Conservation (phyloP, 2,797 vertebrate genomes). For the Rhinogobio ventralis region DNA sequence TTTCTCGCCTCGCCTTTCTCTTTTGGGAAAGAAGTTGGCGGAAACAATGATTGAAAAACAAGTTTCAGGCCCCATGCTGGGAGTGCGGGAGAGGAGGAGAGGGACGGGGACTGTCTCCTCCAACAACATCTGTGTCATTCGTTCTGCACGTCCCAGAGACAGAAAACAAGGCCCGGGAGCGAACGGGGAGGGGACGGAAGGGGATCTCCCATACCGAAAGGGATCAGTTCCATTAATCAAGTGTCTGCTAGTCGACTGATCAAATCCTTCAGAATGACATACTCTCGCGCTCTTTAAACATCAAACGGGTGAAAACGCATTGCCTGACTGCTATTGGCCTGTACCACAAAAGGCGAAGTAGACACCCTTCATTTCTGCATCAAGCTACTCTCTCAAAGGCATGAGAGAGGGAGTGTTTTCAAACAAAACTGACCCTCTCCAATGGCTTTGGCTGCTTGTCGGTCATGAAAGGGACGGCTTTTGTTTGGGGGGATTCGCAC, state of each 20-base stretch:
- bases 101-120: slow-evolving; percentile 79
- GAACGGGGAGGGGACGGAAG: slow-evolving; percentile 59
- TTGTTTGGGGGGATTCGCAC: slow-evolving; percentile 60
- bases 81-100: slow-evolving; percentile 73
- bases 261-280: slow-evolving; percentile 51
- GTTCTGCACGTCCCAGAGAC: slow-evolving; percentile 69
- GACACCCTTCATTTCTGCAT: slow-evolving; percentile 49
- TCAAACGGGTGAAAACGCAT: slow-evolving; percentile 42
- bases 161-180: slow-evolving; percentile 69
- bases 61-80: slow-evolving; percentile 86
- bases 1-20: slow-evolving; percentile 61
- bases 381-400: slow-evolving; percentile 54
- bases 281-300: slow-evolving; percentile 43
- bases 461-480: slow-evolving; percentile 62
- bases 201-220: slow-evolving; percentile 65
- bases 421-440: slow-evolving; percentile 75
- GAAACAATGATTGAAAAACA: slow-evolving; percentile 83
- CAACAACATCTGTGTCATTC: slow-evolving; percentile 85
- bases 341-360: slow-evolving; percentile 27
- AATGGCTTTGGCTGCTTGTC: slow-evolving; percentile 69
- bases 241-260: slow-evolving; percentile 61
- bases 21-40: slow-evolving; percentile 71
- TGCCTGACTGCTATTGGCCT: slow-evolving; percentile 15
- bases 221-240: slow-evolving; percentile 74
- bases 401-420: slow-evolving; percentile 68